Conservation (phyloP, 2,888 invertebrate species). For the Hydraecia micacea region DNA sequence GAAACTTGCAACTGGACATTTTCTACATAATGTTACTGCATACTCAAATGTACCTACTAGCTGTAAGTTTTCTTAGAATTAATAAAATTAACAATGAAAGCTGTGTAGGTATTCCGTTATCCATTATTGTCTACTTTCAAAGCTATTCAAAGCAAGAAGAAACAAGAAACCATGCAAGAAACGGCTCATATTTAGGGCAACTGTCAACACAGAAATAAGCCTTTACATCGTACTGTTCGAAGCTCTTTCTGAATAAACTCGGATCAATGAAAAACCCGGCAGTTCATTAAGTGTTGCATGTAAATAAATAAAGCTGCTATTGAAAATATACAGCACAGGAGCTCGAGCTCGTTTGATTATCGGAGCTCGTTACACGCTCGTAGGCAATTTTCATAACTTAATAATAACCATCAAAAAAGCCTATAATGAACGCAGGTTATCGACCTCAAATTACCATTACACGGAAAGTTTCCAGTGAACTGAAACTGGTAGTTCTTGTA, state of each 20-base stretch:
- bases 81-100: not conserved
- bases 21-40: not conserved
- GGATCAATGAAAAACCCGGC: slow-evolving; percentile 23
- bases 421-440: slow-evolving; percentile 36
- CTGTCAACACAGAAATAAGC: slow-evolving; percentile 22
- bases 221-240: not conserved
- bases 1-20: not conserved
- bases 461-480: slow-evolving; percentile 6
- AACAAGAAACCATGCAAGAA: no score
- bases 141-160: slow-evolving; percentile 2
- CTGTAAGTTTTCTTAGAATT: not conserved
- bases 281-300: slow-evolving; percentile 42
- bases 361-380: slow-evolving; percentile 48
- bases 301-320: slow-evolving; percentile 51
- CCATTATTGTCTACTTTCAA: not conserved
- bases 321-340: slow-evolving; percentile 36
- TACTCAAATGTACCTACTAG: not conserved
- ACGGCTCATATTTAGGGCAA: slow-evolving; percentile 3
- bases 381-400: slow-evolving; percentile 59
- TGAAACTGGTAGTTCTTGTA: slow-evolving; percentile 37
- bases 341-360: slow-evolving; percentile 38
- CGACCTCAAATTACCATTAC: slow-evolving; percentile 38
- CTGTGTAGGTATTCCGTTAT: not conserved
- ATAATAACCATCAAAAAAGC: slow-evolving; percentile 53
- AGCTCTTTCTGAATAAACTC: slow-evolving; percentile 16